These are phyloP conservation scores for Nemopilema nomurai DNA, from an alignment of 30 jellyfish, hydroid and myxozoan genomes.

Conservation along the genomic window DNA sequence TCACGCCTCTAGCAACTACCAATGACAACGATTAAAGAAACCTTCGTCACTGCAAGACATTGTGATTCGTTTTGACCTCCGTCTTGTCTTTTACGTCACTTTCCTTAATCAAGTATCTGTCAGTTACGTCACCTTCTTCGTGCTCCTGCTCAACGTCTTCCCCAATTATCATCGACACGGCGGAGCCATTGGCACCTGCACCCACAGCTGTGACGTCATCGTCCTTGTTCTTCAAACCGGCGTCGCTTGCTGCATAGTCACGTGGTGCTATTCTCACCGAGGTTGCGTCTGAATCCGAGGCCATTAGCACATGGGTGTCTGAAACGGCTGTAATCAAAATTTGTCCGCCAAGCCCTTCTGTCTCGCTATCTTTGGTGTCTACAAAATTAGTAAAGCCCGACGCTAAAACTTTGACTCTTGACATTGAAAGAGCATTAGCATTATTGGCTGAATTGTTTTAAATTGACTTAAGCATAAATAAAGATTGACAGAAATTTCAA, in stretches of 20 bases:
- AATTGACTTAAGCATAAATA: no score
- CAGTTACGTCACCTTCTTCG: constrained; percentile 94
- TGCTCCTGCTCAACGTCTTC: constrained; percentile 68
- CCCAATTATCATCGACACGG: constrained; percentile 54
- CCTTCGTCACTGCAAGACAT: background rate
- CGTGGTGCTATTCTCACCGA: constrained; percentile 64
- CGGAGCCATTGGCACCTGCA: constrained; percentile 1
- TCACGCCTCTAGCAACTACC: background rate
- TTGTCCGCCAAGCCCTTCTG: constrained; percentile 54
- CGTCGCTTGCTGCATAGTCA: constrained; percentile 15
- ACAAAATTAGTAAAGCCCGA: no score
- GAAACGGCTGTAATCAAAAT: constrained; percentile 50
- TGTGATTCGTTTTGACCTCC: background rate
- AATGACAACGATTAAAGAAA: background rate
- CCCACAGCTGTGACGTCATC: constrained; percentile 8
- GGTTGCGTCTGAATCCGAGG: constrained; percentile 50
- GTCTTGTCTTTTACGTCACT: constrained; percentile 40
- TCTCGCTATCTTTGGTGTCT: constrained; percentile 35
- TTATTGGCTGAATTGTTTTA: no score
- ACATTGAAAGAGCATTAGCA: no score
- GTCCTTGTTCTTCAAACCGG: constrained; percentile 38
- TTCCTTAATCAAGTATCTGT: constrained; percentile 70
- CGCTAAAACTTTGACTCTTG: background rate
- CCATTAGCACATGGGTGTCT: constrained; percentile 42
- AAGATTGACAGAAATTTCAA: no score